Conservation (phyloP, 2,113 vertebrate species). For the Corythornis cristatus region DNA sequence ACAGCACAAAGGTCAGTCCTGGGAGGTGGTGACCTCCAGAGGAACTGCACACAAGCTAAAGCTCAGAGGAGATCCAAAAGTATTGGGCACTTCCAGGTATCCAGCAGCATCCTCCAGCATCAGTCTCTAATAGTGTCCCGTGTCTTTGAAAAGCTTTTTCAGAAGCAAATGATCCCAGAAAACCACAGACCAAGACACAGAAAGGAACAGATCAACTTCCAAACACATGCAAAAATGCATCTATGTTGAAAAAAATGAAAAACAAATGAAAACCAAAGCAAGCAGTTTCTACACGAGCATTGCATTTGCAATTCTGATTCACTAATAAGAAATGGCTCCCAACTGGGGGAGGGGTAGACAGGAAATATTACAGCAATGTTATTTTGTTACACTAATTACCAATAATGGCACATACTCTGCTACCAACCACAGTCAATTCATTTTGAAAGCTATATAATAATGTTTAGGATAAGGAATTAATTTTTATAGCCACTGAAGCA, state of each 20-base stretch:
- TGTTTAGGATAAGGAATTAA: conserved; percentile 75
- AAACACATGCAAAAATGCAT: neutral
- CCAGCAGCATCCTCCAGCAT: neutral
- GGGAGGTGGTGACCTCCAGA: neutral
- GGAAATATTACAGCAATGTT: neutral
- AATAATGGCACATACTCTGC: conserved; percentile 56
- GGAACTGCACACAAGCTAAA: neutral
- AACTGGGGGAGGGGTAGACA: neutral
- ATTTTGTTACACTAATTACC: conserved; percentile 72
- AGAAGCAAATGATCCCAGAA: neutral
- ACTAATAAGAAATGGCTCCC: conserved; percentile 8
- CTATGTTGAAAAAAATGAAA: too few relatives aligned
- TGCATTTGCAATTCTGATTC: conserved; percentile 21
- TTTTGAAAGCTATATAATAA: conserved; percentile 71
- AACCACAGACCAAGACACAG: neutral
- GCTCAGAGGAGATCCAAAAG: neutral
- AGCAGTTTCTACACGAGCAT: neutral
- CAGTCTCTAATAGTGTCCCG: neutral
- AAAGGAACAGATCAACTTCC: neutral
- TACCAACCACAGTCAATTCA: conserved; percentile 62
- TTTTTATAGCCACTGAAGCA: conserved; percentile 66
- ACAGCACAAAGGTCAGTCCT: neutral
- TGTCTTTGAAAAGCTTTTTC: neutral
- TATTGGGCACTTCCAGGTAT: neutral
- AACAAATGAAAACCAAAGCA: neutral